Percentiles rank a stretch among this genome's conserved stretches.
These are phyloP conservation scores for Conus ventricosus DNA, from an alignment of 1,140 invertebrate genomes.

Conservation along the genomic window DNA sequence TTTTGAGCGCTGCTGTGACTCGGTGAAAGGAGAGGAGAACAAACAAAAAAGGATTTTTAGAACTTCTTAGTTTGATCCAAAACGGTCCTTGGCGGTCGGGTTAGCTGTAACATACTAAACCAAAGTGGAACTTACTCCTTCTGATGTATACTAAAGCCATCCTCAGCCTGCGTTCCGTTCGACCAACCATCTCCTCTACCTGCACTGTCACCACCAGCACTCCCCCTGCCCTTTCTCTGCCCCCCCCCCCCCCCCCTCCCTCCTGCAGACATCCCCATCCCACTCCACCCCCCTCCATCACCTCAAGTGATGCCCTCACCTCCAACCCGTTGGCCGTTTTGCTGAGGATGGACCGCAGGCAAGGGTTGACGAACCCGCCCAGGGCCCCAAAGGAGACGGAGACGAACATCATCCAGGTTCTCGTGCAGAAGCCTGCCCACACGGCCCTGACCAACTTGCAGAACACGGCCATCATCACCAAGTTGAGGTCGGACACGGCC, in stretches of 20 bases:
- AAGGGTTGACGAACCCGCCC: slow-evolving; percentile 66
- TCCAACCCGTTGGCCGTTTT: slow-evolving; percentile 66
- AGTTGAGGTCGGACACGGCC: slow-evolving; percentile 57
- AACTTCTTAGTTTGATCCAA: too few species aligned
- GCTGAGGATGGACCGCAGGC: slow-evolving; percentile 67
- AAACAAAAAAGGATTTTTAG: too few species aligned
- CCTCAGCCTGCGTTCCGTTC: too few species aligned
- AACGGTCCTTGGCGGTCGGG: too few species aligned
- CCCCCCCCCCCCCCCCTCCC: slow-evolving; percentile 27
- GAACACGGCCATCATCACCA: slow-evolving; percentile 63
- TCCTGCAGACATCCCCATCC: slow-evolving; percentile 64
- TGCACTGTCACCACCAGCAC: too few species aligned
- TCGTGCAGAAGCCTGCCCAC: slow-evolving; percentile 64
- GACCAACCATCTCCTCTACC: too few species aligned
- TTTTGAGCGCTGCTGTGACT: too few species aligned
- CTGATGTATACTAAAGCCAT: too few species aligned
- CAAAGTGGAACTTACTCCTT: too few species aligned
- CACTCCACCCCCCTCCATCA: slow-evolving; percentile 46
- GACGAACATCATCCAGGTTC: slow-evolving; percentile 71
- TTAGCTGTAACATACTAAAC: too few species aligned
- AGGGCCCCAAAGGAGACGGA: slow-evolving; percentile 64
- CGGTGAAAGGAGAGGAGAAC: too few species aligned
- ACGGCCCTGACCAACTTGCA: slow-evolving; percentile 66
- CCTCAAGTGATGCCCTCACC: slow-evolving; percentile 19
- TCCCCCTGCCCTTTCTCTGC: neutral